Conservation (phyloP, 35 echinoderm and acorn worm species). For the Acanthaster planci region DNA sequence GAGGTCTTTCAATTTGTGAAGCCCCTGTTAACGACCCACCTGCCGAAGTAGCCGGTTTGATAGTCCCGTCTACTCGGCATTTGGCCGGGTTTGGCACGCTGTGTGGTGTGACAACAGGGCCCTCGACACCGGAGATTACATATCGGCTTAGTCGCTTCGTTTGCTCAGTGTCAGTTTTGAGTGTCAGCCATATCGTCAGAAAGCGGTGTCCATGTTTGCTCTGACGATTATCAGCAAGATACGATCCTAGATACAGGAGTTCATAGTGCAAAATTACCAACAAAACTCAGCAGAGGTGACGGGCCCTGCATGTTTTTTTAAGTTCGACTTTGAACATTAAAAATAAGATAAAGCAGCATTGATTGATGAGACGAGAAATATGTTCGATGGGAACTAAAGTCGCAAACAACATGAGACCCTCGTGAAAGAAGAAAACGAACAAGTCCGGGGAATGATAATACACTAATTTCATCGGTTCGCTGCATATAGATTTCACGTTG, state of each 20-base stretch:
- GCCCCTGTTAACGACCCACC: not conserved
- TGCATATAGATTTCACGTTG: too few species aligned
- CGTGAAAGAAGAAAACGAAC: too few species aligned
- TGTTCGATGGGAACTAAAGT: too few species aligned
- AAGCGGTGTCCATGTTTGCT: not conserved
- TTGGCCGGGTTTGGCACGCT: not conserved
- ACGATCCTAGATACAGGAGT: slow-evolving; percentile 7
- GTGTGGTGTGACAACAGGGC: not conserved
- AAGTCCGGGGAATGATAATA: too few species aligned
- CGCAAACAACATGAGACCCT: too few species aligned
- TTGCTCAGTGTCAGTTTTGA: not conserved
- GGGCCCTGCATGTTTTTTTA: not conserved
- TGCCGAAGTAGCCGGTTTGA: not conserved
- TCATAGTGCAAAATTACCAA: not conserved
- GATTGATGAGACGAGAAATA: not conserved
- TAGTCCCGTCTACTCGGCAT: not conserved
- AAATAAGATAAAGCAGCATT: slow-evolving; percentile 21
- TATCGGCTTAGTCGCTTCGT: not conserved
- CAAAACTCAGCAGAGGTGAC: not conserved
- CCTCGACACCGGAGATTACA: not conserved
- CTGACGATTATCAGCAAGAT: not conserved
- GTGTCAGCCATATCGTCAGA: not conserved
- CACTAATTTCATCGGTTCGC: too few species aligned
- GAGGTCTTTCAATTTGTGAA: not conserved
- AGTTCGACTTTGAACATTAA: slow-evolving; percentile 5